Base-by-base conservation (phyloP, 2,797 vertebrate genomes). In the Vireo griseus region DNA sequence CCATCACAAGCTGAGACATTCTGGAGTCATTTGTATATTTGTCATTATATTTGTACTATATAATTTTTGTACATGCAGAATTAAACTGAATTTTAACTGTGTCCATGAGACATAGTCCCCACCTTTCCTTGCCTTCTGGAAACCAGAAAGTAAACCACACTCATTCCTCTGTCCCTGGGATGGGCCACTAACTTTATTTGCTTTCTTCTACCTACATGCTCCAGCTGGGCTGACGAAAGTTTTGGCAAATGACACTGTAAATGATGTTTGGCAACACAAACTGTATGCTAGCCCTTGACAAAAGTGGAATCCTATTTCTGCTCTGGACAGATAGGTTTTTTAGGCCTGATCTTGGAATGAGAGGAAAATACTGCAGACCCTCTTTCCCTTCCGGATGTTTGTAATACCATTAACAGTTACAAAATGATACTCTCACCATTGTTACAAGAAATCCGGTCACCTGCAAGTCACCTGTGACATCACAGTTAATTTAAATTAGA, bases 21-120 rank as follows among this genome's bases (percentile, higher is more conserved):
- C 71, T 37, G 37, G 37, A 94, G 37, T 75, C 55, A 66, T 44
- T 10, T 35, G 35, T 35, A 35, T n/a, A n/a, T n/a, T n/a, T 26
- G 86, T 40, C 44, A 81, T 63, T n/a, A n/a, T n/a, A n/a, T n/a
- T n/a, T 35, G 35, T 35, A 35, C 35, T 35, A 35, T 35, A 35
- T 48, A 24, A 59, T 57, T 95, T 69, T 40, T 67, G 9, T 29
- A 54, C 5, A n/a, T 44, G 31, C 9, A 57, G 81, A 94, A 87
- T 65, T 58, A 93, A 78, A 87, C 39, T 66, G 61, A 68, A 74
- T 86, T 88, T 59, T 48, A 94, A 68, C 39, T 44, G 59, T 59
- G 52, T 88, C 51, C 58, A 65, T 54, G 44, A 86, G 57, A 83
- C 19, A n/a, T 0, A 85, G 21, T 20, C 35, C 6, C 26, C 84